phyloP scores from a whole-genome alignment of 2,113 vertebrate species.

The Lophotis ruficrista region DNA sequence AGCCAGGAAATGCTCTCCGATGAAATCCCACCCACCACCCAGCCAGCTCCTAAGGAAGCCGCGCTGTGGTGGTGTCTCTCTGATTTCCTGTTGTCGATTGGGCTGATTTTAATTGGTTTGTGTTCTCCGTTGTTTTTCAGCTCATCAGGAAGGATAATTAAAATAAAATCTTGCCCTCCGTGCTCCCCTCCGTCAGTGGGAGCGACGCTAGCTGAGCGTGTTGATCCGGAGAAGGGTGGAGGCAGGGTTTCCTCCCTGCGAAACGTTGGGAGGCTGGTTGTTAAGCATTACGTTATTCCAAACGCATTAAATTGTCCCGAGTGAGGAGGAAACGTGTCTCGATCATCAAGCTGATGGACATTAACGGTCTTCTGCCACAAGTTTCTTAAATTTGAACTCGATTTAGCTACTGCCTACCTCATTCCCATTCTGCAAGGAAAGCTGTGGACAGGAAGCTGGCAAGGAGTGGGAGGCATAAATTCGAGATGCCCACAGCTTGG shows the following conservation, averaged over 20 bases:
- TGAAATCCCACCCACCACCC: background rate
- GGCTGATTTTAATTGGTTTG: slow-evolving; percentile 25
- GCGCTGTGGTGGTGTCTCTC: background rate
- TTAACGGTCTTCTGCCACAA: background rate
- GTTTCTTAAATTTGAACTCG: background rate
- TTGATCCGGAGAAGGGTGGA: background rate
- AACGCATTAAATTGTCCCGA: slow-evolving; percentile 16
- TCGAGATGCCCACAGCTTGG: background rate
- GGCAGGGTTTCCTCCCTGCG: background rate
- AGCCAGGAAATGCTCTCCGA: background rate
- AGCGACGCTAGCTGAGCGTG: background rate
- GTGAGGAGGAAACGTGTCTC: background rate
- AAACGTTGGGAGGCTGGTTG: background rate
- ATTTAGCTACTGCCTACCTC: slow-evolving; percentile 19
- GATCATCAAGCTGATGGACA: slow-evolving; percentile 10
- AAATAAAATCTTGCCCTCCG: background rate
- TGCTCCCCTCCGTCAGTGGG: background rate
- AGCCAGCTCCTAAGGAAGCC: background rate
- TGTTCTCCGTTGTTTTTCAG: slow-evolving; percentile 41
- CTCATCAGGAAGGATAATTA: slow-evolving; percentile 43
- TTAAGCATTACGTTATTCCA: background rate
- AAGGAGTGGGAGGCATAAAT: slow-evolving; percentile 36
- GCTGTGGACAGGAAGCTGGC: slow-evolving; percentile 1
- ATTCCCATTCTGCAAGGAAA: background rate
- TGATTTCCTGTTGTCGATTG: background rate